A percentile compares a stretch with the other conserved stretches of the same genome.
These are phyloP conservation scores for Sebastes umbrosus DNA, from an alignment of 2,797 vertebrate genomes.

Conservation along the genomic window DNA sequence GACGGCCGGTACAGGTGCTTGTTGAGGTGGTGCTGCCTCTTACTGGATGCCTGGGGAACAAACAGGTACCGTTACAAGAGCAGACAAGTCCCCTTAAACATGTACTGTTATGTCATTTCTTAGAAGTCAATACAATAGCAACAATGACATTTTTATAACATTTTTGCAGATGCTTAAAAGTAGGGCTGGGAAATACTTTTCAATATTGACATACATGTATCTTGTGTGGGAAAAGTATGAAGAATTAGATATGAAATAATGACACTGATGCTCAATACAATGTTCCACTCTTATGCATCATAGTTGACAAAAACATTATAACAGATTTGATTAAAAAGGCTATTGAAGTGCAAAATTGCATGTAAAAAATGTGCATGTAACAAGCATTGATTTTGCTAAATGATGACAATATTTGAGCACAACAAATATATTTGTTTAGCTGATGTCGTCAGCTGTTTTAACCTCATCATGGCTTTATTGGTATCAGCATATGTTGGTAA, in stretches of 20 bases:
- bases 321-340: neutral
- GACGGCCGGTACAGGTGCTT: constrained; percentile 98
- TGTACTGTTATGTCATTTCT: rapidly evolving
- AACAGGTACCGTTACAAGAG: neutral
- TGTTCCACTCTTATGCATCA: neutral
- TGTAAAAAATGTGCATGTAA: neutral
- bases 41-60: constrained; percentile 88
- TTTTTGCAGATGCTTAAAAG: neutral
- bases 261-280: neutral
- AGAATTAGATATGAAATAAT: neutral
- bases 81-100: neutral
- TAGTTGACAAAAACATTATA: neutral
- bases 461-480: neutral
- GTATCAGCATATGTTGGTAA: neutral
- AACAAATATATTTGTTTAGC: neutral
- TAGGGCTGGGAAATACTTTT: neutral
- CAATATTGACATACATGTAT: neutral
- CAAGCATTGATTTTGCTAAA: neutral
- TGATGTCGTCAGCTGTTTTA: neutral
- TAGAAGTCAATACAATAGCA: neutral
- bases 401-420: neutral
- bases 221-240: neutral
- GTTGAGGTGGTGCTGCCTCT: constrained; percentile 97
- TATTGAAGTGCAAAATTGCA: neutral
- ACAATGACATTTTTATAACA: neutral